Base-by-base conservation (phyloP, 2,113 vertebrate genomes). In the Eretmochelys imbricata region DNA sequence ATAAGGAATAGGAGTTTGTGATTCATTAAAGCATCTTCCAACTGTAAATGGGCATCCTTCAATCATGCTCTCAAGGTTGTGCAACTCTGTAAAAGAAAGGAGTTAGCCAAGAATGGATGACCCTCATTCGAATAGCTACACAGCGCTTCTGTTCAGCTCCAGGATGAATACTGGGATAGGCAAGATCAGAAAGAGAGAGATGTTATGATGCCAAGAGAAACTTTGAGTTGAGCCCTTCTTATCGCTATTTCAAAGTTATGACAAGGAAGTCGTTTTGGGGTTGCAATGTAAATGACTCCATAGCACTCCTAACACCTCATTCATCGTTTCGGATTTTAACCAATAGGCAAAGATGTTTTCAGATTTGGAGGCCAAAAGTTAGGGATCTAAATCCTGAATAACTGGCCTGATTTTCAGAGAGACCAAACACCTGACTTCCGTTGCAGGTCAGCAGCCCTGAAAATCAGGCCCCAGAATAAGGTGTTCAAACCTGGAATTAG, bases 1-100 rank as follows among this genome's bases (percentile, higher is more conserved):
- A 76, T 79, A 87, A 94, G 90, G 88, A 88, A 38, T 8, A 29
- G 76, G 94, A 94, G 42, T 78, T 83, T 80, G 72, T 96, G 95
- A 94, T 95, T 95, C 93, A 84, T 57, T 88, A 24, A 80, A 82
- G 59, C 82, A 2, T 91, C 91, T 97, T 88, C 87, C 87, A 90
- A 90, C 72, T 57, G 38, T 22, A 72, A 91, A 94, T 2, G 59
- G 94, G 93, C 92, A 91, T 90, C 95, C 94, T 92, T 95, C 91
- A 91, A 1, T 89, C 89, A 20, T 20, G 46, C 1, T 13, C 88
- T 95, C 90, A 95, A 84, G 97, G 96, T 96, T 82, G 69, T 49
- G 49, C 92, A 92, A 91, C 80, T 2, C 54, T 17, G 57, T 0
- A 54, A 86, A 89, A 88, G 87, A 42, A 87, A 80, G 87, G 88